These are phyloP conservation scores for Hydraecia micacea DNA, from an alignment of 2,888 invertebrate genomes.

Conservation along the genomic window DNA sequence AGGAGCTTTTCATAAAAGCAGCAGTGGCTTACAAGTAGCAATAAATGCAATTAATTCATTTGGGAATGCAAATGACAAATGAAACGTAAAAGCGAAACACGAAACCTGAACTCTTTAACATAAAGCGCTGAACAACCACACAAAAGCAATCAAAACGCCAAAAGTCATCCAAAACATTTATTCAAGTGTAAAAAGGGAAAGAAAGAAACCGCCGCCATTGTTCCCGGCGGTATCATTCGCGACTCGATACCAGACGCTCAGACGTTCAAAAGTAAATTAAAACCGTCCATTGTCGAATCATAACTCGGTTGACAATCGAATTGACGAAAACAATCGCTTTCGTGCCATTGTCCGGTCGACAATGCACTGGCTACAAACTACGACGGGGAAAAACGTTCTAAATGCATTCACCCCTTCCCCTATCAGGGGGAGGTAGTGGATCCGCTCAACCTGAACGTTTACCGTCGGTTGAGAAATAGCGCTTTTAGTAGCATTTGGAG, in stretches of 20 bases:
- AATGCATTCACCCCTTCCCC: conserved; percentile 65
- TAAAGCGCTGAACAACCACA: conserved; percentile 33
- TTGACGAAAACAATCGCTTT: conserved; percentile 67
- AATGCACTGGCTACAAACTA: conserved; percentile 67
- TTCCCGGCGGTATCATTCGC: conserved; percentile 52
- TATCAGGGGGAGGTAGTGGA: conserved; percentile 48
- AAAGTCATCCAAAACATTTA: conserved; percentile 50
- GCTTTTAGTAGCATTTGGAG: conserved; percentile 68
- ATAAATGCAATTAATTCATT: conserved; percentile 4
- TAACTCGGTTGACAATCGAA: conserved; percentile 68
- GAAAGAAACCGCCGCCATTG: conserved; percentile 37
- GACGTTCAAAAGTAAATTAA: conserved; percentile 65
- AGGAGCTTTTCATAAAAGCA: background rate
- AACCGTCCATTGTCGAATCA: conserved; percentile 64
- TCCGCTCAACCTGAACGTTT: conserved; percentile 68
- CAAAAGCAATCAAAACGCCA: conserved; percentile 57
- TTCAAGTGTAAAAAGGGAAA: conserved; percentile 59
- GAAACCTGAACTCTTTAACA: conserved; percentile 11
- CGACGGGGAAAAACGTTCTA: conserved; percentile 64
- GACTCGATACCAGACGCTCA: conserved; percentile 52
- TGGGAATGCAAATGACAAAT: conserved; percentile 18
- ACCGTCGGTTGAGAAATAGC: conserved; percentile 71
- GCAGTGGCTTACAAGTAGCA: background rate
- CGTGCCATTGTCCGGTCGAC: conserved; percentile 64
- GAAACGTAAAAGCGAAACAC: conserved; percentile 16